Evolutionary conservation across 2,113 vertebrate species (phyloP).

Genomic region (Atractosteus spatula): DNA sequence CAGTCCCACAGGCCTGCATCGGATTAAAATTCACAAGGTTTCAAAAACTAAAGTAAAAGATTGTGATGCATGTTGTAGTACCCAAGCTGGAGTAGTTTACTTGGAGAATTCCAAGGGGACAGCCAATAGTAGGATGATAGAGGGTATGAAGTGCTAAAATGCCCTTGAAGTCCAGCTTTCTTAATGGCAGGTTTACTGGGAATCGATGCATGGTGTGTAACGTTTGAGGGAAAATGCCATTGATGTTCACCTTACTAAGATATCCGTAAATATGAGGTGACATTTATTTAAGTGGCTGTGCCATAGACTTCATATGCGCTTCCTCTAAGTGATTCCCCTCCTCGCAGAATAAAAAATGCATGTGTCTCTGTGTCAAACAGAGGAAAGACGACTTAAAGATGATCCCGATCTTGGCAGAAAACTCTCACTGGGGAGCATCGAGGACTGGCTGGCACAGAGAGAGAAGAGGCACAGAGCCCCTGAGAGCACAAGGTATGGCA

Average conservation of each 20-base stretch:
- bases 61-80: no score
- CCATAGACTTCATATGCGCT: background rate
- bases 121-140: background rate
- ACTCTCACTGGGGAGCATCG: slow-evolving; percentile 45
- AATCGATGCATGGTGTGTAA: background rate
- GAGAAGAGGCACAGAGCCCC: slow-evolving; percentile 52
- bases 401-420: slow-evolving; percentile 37
- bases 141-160: background rate
- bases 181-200: background rate
- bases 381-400: slow-evolving; percentile 60
- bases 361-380: slow-evolving; percentile 34
- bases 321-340: background rate
- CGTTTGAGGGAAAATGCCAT: background rate
- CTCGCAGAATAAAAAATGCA: background rate
- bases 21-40: no score
- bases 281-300: background rate
- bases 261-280: background rate
- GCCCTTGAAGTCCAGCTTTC: slow-evolving; percentile 8
- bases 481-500: slow-evolving; percentile 57
- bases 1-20: no score
- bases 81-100: no score
- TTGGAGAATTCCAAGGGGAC: background rate
- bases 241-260: background rate
- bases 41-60: background rate
- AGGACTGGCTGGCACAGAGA: slow-evolving; percentile 72